Base-by-base conservation (phyloP, 2,113 vertebrate genomes). In the Agapornis roseicollis region DNA sequence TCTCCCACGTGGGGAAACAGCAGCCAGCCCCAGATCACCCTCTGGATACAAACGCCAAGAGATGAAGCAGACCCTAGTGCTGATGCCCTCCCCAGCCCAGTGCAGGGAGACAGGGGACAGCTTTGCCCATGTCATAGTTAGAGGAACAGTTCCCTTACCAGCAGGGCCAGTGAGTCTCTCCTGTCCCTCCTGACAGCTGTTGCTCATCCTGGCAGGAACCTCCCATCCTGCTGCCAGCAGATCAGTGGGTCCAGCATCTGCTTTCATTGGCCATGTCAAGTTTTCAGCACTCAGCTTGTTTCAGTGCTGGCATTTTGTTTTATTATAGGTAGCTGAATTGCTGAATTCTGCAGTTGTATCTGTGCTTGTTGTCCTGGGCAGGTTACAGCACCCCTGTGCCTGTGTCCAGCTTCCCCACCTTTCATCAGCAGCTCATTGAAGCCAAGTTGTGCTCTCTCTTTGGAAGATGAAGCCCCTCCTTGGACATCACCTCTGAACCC, bases 111-210 rank as follows among this genome's bases (percentile, higher is more conserved):
- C 2, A 6, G 19, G 50, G 33, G 25, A 6, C 17, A 24, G n/a
- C 49, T 79, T 39, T 80, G 60, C 2, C 7, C 7, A 1, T 6
- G 5, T 17, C 4, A 2, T 49, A 0, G 0, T 44, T n/a, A 31
- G 44, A 56, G 56, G n/a, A 83, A 37, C n/a, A 0, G 0, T 56
- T 72, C 74, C 27, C 50, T 58, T 88, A 76, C 83, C 52, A 71
- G 68, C n/a, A 73, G 27, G 39, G 25, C 58, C 65, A 60, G 44
- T 1, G 74, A 70, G 27, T 24, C 70, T 68, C 42, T 49, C 41
- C n/a, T 52, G 52, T 50, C 39, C 41, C 23, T 76, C 63, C 60
- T 4, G 22, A 80, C 73, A 69, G 87, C 17, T 77, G 29, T 66
- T 55, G 50, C 50, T 87, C 15, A 3, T 46, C 60, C 39, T 81